Conservation (phyloP, 2,888 invertebrate species). For the Andrena bicolor region DNA sequence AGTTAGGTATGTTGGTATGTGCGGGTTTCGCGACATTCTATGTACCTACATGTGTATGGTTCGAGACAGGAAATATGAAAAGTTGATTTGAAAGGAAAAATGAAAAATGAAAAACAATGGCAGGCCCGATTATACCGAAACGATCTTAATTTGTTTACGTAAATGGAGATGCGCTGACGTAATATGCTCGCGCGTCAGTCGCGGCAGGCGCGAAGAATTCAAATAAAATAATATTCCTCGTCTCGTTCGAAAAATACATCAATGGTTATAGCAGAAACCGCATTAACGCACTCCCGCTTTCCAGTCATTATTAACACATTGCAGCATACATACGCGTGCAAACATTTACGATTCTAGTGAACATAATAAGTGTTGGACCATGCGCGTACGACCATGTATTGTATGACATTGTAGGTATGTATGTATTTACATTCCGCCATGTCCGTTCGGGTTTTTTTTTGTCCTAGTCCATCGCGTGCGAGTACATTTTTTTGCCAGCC, state of each 20-base stretch:
- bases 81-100: not conserved
- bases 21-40: not conserved
- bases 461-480: not conserved
- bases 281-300: not conserved
- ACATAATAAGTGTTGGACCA: too few species aligned
- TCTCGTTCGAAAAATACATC: not conserved
- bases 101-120: not conserved
- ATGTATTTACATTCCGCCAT: too few species aligned
- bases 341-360: not conserved
- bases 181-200: not conserved
- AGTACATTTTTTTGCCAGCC: not conserved
- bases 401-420: too few species aligned
- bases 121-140: too few species aligned
- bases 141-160: constrained; percentile 12
- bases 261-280: not conserved
- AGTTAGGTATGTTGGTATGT: not conserved
- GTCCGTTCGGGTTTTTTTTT: constrained; percentile 8
- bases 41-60: not conserved
- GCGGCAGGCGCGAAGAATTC: not conserved
- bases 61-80: too few species aligned
- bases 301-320: not conserved
- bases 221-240: constrained; percentile 16
- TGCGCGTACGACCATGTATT: too few species aligned
- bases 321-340: not conserved
- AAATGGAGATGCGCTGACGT: constrained; percentile 20